Evolutionary conservation across 64 coral and sea anemone genomes (phyloP).

Genomic region (Stylophora pistillata): DNA sequence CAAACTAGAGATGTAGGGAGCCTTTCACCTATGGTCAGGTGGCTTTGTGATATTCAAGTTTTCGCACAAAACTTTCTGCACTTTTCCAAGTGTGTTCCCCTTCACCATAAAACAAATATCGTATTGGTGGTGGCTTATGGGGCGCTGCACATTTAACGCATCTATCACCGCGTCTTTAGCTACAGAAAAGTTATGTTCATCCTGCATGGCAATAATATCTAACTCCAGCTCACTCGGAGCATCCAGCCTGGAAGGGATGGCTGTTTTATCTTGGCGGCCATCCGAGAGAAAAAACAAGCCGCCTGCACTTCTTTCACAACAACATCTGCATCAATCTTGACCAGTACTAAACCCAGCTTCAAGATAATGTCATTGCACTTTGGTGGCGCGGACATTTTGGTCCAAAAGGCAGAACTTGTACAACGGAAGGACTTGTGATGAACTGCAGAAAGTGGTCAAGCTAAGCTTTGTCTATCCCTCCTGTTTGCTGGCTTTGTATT

Average conservation of each 20-base stretch:
- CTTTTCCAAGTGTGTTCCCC: slow-evolving; percentile 14
- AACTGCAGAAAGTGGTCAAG: too few species aligned
- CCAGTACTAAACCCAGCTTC: slow-evolving; percentile 12
- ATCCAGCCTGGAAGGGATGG: background rate
- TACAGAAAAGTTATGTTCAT: slow-evolving; percentile 39
- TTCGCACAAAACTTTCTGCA: slow-evolving; percentile 45
- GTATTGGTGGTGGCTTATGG: slow-evolving; percentile 38
- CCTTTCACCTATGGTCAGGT: too few species aligned
- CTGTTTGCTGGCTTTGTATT: too few species aligned
- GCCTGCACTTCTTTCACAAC: slow-evolving; percentile 46
- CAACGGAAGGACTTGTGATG: too few species aligned
- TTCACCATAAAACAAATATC: slow-evolving; percentile 44
- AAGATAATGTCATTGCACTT: slow-evolving; percentile 1
- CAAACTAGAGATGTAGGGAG: too few species aligned
- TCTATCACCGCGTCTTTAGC: slow-evolving; percentile 15
- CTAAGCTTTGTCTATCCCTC: too few species aligned
- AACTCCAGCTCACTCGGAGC: background rate
- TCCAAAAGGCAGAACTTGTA: too few species aligned
- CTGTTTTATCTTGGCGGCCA: slow-evolving; percentile 35
- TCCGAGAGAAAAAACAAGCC: slow-evolving; percentile 31
- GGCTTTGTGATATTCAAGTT: too few species aligned
- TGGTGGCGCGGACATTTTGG: too few species aligned
- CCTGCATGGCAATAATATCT: slow-evolving; percentile 23
- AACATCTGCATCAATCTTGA: background rate
- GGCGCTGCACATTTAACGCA: slow-evolving; percentile 26